Conservation (phyloP, 2,113 vertebrate species). For the Mobula hypostoma region DNA sequence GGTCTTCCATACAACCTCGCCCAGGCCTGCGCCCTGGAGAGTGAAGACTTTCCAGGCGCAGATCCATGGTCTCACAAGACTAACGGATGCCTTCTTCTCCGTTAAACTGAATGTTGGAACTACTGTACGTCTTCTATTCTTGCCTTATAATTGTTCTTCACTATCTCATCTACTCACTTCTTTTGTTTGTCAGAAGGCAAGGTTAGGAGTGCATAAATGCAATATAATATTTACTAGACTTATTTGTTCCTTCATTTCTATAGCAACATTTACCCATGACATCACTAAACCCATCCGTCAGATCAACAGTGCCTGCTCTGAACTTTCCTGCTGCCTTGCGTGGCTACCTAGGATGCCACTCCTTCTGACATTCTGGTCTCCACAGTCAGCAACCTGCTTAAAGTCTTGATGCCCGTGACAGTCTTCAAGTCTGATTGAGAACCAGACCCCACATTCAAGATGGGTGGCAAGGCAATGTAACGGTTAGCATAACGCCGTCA, state of each 20-base stretch:
- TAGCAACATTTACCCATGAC: no score
- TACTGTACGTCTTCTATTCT: neutral
- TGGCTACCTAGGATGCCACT: neutral
- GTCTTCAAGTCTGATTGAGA: neutral
- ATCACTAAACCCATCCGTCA: neutral
- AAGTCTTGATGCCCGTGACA: neutral
- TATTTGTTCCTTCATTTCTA: neutral
- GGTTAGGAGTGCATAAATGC: neutral
- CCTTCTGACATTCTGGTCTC: neutral
- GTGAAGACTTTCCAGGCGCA: no score
- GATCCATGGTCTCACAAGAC: no score
- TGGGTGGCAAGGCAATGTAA: no score
- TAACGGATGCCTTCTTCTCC: no score
- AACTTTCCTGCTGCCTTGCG: neutral
- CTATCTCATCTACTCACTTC: neutral
- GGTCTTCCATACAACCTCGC: no score
- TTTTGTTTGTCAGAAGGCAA: neutral
- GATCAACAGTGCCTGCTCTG: neutral
- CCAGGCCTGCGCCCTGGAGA: no score
- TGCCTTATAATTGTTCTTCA: neutral
- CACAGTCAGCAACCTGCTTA: neutral
- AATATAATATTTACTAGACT: neutral
- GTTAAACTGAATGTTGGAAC: neutral
- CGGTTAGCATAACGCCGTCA: no score
- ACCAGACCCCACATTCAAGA: neutral